Base-by-base conservation (phyloP, 2,797 vertebrate species). In the Mormyrus hasselquistii region DNA sequence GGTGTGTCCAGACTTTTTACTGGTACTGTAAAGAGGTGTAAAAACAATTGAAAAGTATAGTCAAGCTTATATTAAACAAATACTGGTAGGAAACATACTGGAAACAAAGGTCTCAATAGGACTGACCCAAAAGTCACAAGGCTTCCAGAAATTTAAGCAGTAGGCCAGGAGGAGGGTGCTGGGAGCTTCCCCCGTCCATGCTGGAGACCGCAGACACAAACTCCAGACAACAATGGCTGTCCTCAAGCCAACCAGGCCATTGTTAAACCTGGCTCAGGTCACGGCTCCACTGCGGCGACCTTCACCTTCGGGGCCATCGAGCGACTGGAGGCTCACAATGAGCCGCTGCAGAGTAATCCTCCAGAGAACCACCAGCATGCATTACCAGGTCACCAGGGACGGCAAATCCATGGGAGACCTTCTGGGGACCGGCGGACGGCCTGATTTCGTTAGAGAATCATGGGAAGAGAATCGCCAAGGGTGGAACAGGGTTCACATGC, bases 171-270 rank as follows among this genome's bases (percentile, higher is more conserved):
- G 87, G 47, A 49, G 29, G 79, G 88, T 59, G 89, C 88, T 88
- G 55, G 89, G 57, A 0, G 65, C 87, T 82, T 86, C 90, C 86
- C 55, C 55, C 73, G 73, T 0, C 49, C 89, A 34, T 85, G 88
- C 86, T 44, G 69, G 34, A 49, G 69, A 79, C 73, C n/a, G 12
- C 47, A 34, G 87, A 90, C 47, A 85, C 86, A 84, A 41, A 50
- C n/a, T 47, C 53, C 25, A 88, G 87, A 65, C 87, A 90, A 88
- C 86, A 87, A 87, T 22, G 12, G 29, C 65, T 52, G 79, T 76
- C 10, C 49, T 9, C 22, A 0, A 55, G 25, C 47, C 53, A 50
- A 19, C 47, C 49, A 34, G 65, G 62, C 34, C 34, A 41, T 76
- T 76, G 55, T 62, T 76, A n/a, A 79, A 41, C 6, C 65, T 16